phyloP scores from a whole-genome alignment of 2,113 vertebrate genomes.

The pig (Sus scrofa) region T2T-Sscrofa CM000820.6:56511501-56512000 shows the following conservation, averaged over 20 bases:
- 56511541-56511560: slow-evolving; percentile 30
- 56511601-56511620: not conserved
- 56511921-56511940: slow-evolving; percentile 23
- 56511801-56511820: slow-evolving; percentile 28
- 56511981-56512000: too few species aligned
- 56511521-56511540: slow-evolving; percentile 1
- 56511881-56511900: not conserved
- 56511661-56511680: too few species aligned
- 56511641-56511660: not conserved
- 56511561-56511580: not conserved
- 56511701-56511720: too few species aligned
- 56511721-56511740: too few species aligned
- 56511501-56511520: slow-evolving; percentile 33
- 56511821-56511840: not conserved
- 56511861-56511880: slow-evolving; percentile 31
- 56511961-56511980: too few species aligned
- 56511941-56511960: not conserved
- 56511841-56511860: not conserved
- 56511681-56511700: too few species aligned
- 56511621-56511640: not conserved
- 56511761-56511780: too few species aligned
- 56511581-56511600: not conserved
- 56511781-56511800: not conserved
- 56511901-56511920: slow-evolving; percentile 2
- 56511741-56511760: too few species aligned